These are phyloP conservation scores for Nomada ruficornis DNA, from an alignment of 2,888 invertebrate genomes.

Conservation along the genomic window DNA sequence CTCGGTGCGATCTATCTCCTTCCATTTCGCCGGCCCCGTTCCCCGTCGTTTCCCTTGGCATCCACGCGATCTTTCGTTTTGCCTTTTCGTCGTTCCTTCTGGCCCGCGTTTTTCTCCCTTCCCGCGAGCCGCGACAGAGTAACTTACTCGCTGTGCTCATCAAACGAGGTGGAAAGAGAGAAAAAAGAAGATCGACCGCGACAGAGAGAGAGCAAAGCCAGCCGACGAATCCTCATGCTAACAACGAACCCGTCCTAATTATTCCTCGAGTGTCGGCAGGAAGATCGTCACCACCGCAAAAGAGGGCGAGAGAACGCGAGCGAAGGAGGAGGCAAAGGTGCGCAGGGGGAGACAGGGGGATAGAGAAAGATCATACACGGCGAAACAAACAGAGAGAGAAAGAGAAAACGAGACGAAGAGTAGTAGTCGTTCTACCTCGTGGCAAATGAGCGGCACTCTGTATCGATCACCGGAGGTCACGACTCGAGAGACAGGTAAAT, in stretches of 20 bases:
- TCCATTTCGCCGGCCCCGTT: neutral
- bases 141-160: conserved; percentile 48
- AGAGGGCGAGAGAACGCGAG: conserved; percentile 42
- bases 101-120: conserved; percentile 40
- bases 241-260: conserved; percentile 78
- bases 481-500: conserved; percentile 64
- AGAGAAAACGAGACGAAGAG: conserved; percentile 29
- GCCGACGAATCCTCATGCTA: conserved; percentile 76
- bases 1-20: conserved; percentile 49
- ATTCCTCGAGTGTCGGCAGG: conserved; percentile 74
- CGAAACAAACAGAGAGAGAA: conserved; percentile 18
- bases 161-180: conserved; percentile 21
- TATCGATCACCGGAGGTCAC: conserved; percentile 74
- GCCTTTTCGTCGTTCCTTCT: conserved; percentile 55
- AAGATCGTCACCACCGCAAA: conserved; percentile 64
- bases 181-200: conserved; percentile 15
- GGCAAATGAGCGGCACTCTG: conserved; percentile 73
- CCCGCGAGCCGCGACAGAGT: conserved; percentile 37
- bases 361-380: conserved; percentile 1
- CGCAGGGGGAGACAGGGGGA: conserved; percentile 12
- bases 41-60: conserved; percentile 31
- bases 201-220: conserved; percentile 43
- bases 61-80: conserved; percentile 59
- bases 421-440: conserved; percentile 67
- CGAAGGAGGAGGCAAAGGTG: conserved; percentile 36